These are phyloP conservation scores for Probaryconus sp. DNA, from an alignment of 1,140 invertebrate species.

Conservation along the genomic window DNA sequence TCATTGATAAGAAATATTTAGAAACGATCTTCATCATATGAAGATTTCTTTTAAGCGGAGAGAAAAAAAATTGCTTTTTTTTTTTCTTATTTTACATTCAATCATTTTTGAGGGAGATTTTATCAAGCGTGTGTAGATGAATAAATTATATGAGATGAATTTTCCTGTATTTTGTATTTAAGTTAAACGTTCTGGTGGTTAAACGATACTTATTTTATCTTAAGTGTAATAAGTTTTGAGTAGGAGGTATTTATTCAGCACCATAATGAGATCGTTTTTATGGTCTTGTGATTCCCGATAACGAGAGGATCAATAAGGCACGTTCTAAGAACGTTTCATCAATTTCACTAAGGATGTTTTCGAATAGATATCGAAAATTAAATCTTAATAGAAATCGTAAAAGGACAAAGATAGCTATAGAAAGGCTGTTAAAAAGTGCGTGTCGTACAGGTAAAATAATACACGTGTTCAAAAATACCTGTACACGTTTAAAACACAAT, in stretches of 20 bases:
- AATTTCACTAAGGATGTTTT: constrained; percentile 63
- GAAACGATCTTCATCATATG: too few species aligned
- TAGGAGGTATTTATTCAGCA: constrained; percentile 40
- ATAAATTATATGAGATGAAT: too few species aligned
- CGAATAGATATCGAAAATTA: constrained; percentile 72
- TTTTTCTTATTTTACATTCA: too few species aligned
- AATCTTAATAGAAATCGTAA: constrained; percentile 67
- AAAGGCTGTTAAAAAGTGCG: too few species aligned
- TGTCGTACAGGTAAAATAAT: constrained; percentile 26
- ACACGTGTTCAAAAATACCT: constrained; percentile 13
- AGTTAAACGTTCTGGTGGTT: too few species aligned
- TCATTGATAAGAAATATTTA: too few species aligned
- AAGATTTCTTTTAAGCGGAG: too few species aligned
- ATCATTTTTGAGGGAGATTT: too few species aligned
- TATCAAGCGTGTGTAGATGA: too few species aligned
- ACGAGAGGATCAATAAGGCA: constrained; percentile 70
- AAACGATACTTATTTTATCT: constrained; percentile 38
- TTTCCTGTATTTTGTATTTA: too few species aligned
- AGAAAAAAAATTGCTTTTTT: too few species aligned
- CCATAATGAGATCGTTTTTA: constrained; percentile 33
- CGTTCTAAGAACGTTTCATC: constrained; percentile 67
- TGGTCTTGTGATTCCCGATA: constrained; percentile 66
- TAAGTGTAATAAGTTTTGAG: constrained; percentile 28
- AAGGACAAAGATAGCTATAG: constrained; percentile 27
- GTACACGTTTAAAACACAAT: neutral